Evolutionary conservation across 2,113 vertebrate species (phyloP), one percentile per base, ranked within the genome.

Genomic region (Hippocampus mohnikei): DNA sequence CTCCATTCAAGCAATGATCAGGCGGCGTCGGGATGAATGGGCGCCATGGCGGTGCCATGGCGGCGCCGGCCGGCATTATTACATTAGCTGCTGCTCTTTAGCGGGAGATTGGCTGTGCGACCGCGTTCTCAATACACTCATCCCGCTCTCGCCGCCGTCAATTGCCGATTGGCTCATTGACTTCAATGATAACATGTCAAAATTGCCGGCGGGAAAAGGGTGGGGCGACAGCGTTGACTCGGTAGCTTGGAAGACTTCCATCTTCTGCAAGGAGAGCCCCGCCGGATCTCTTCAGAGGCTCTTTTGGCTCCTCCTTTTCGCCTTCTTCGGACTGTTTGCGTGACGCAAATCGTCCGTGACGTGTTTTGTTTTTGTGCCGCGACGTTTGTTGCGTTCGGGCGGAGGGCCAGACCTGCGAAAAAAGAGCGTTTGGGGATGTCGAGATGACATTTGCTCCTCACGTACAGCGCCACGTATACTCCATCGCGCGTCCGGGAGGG

Each of bases 131-230:
- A 93, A 94, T 93, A 94, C 94, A 94, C 94, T 95, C 94, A 95
- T 95, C 94, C 94, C 91, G 94, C 93, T 94, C 92, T 93, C 88
- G 92, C 93, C 92, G 93, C 93, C 92, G 92, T 93, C 94, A 95
- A 95, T 95, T 95, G 94, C 94, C 93, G 93, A 94, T 92, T 92
- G 94, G 93, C 94, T 95, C 94, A 95, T 95, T 95, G 94, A 94
- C 94, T 95, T 94, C 94, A 95, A 95, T 95, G 94, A 95, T 95
- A 94, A 95, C 95, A 95, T 94, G 95, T 94, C 93, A 95, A 92
- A 95, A 95, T 94, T 94, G 93, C 94, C 93, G 93, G 92, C 93
- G 92, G 93, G 11, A 9, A 42, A 41, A 41, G 13, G 23, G 9
- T 2, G 23, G 41, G 92, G 91, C 93, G 93, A 92, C 89, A 93